Conservation (phyloP, 2,888 invertebrate species). For the Pegoplata infirma region DNA sequence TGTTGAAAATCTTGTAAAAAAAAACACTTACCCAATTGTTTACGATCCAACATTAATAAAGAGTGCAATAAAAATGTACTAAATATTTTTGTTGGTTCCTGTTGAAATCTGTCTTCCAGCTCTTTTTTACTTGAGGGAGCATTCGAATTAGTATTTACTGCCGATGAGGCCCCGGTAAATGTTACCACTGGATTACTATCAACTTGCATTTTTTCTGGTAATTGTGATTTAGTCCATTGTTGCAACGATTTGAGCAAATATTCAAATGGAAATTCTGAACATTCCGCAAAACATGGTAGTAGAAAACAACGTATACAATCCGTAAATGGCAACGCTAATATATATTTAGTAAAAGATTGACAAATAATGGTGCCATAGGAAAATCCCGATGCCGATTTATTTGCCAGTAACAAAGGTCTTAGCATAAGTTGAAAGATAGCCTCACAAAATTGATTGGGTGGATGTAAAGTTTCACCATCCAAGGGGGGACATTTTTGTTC, state of each 20-base stretch:
- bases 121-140: background rate
- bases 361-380: slow-evolving; percentile 69
- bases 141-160: slow-evolving; percentile 11
- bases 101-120: background rate
- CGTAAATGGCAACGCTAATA: slow-evolving; percentile 83
- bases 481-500: slow-evolving; percentile 85
- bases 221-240: slow-evolving; percentile 49
- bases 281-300: slow-evolving; percentile 83
- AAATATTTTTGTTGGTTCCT: slow-evolving; percentile 60
- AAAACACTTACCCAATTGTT: slow-evolving; percentile 71
- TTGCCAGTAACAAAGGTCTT: slow-evolving; percentile 84
- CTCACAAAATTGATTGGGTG: slow-evolving; percentile 86
- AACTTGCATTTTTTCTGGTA: slow-evolving; percentile 66
- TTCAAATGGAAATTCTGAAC: slow-evolving; percentile 80
- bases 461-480: slow-evolving; percentile 82
- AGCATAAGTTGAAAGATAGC: slow-evolving; percentile 87
- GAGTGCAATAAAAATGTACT: slow-evolving; percentile 75
- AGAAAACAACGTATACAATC: slow-evolving; percentile 85
- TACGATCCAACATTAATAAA: slow-evolving; percentile 75
- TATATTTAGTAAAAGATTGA: slow-evolving; percentile 81
- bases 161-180: slow-evolving; percentile 47
- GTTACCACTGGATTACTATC: slow-evolving; percentile 56
- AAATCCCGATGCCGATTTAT: slow-evolving; percentile 59
- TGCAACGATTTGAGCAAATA: slow-evolving; percentile 79
- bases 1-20: too few relatives aligned